These are phyloP conservation scores for Ellobius talpinus DNA, from an alignment of 2,113 vertebrate genomes.

Conservation along the genomic window DNA sequence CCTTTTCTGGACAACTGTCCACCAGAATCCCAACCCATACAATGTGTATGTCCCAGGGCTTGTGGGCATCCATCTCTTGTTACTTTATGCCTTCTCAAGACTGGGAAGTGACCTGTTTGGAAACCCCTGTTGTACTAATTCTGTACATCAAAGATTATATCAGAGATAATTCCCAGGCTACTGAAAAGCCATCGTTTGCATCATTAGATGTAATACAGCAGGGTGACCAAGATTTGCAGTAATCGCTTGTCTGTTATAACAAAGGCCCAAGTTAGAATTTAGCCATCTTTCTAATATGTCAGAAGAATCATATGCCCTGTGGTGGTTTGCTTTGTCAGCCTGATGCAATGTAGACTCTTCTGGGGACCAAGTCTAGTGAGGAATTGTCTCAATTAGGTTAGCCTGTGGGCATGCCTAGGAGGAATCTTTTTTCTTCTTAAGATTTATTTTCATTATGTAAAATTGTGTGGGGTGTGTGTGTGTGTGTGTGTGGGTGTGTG, in stretches of 20 bases:
- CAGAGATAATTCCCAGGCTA: not conserved
- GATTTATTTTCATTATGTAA: not conserved
- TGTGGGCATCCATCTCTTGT: not conserved
- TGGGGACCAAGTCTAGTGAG: not conserved
- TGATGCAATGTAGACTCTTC: not conserved
- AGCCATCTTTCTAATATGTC: not conserved
- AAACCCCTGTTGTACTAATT: not conserved
- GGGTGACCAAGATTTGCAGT: not conserved
- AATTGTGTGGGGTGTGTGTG: not conserved
- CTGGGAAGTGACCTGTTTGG: not conserved
- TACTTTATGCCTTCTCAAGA: not conserved
- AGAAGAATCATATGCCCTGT: not conserved
- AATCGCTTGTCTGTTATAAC: not conserved
- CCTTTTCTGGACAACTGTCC: not conserved
- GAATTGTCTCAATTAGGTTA: not conserved
- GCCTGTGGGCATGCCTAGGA: not conserved
- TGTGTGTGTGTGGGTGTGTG: not conserved
- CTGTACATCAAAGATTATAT: not conserved
- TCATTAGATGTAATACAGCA: not conserved
- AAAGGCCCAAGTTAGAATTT: not conserved
- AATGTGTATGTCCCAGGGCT: accelerated
- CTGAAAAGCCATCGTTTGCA: not conserved
- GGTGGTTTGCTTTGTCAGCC: not conserved
- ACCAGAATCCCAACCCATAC: no score
- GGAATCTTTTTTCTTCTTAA: not conserved